These are phyloP conservation scores for Agonopterix heracliana DNA, from an alignment of 2,888 invertebrate species.

Conservation along the genomic window DNA sequence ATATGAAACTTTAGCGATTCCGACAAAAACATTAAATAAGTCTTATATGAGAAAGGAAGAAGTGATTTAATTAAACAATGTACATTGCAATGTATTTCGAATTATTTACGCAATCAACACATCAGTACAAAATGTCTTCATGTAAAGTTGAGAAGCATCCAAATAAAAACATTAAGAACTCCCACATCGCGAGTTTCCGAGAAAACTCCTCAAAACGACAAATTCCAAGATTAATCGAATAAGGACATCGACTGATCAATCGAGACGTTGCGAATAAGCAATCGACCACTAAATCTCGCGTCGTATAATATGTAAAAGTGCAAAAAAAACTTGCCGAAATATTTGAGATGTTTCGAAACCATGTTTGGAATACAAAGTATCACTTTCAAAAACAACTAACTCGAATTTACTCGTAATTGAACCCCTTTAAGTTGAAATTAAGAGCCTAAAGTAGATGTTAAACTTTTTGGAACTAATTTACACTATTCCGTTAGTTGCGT, in stretches of 20 bases:
- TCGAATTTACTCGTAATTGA: not conserved
- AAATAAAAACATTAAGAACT: slow-evolving; percentile 48
- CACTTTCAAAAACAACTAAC: not conserved
- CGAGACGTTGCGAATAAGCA: slow-evolving; percentile 37
- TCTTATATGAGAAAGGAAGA: not conserved
- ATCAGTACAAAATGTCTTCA: slow-evolving; percentile 62
- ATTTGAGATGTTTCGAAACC: not conserved
- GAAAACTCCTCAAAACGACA: slow-evolving; percentile 58
- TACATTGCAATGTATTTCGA: slow-evolving; percentile 6
- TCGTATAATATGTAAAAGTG: not conserved
- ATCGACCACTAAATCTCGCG: slow-evolving; percentile 20
- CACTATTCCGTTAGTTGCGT: slow-evolving; percentile 11
- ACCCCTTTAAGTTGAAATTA: too few species aligned
- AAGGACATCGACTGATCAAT: slow-evolving; percentile 43
- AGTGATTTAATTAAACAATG: not conserved
- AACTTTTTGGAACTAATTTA: not conserved
- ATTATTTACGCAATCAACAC: slow-evolving; percentile 48
- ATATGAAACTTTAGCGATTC: too few species aligned
- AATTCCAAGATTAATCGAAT: slow-evolving; percentile 57
- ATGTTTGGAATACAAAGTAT: not conserved
- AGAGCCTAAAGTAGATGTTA: not conserved
- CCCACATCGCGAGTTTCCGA: slow-evolving; percentile 61
- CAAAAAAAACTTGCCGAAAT: not conserved
- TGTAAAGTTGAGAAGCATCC: slow-evolving; percentile 37
- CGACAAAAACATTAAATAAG: not conserved